Percentiles rank a stretch among this genome's conserved stretches.
phyloP scores from a whole-genome alignment of 2,113 vertebrate genomes.

The Brienomyrus brachyistius region DNA sequence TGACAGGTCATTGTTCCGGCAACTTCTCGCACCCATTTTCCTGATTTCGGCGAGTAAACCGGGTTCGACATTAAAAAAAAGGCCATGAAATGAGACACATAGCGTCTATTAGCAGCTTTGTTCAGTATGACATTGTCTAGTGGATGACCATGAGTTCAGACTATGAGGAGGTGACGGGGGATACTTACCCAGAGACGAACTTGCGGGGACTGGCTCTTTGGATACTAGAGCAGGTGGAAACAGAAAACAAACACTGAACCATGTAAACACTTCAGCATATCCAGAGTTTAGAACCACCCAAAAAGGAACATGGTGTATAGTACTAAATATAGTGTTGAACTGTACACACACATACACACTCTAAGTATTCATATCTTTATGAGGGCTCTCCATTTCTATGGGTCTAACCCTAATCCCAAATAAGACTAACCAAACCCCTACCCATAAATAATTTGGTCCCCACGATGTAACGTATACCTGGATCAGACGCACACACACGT shows the following conservation, averaged over 20 bases:
- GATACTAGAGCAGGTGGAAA: slow-evolving; percentile 56
- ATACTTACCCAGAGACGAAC: slow-evolving; percentile 68
- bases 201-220: slow-evolving; percentile 71
- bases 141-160: neutral
- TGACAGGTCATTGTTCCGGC: neutral
- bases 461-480: no score
- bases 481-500: no score
- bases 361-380: no score
- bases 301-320: neutral
- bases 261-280: neutral
- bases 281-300: neutral
- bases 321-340: neutral
- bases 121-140: neutral
- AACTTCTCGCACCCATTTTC: neutral
- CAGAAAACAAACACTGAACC: slow-evolving; percentile 26
- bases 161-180: neutral
- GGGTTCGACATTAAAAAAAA: neutral
- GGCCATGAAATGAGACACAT: neutral
- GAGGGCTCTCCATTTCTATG: no score
- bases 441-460: no score
- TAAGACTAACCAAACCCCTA: no score
- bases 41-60: neutral
- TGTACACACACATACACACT: neutral
- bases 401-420: no score
- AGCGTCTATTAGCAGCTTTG: neutral